phyloP scores from a whole-genome alignment of 2,888 invertebrate genomes.

The Didymodactylos carnosus region DNA sequence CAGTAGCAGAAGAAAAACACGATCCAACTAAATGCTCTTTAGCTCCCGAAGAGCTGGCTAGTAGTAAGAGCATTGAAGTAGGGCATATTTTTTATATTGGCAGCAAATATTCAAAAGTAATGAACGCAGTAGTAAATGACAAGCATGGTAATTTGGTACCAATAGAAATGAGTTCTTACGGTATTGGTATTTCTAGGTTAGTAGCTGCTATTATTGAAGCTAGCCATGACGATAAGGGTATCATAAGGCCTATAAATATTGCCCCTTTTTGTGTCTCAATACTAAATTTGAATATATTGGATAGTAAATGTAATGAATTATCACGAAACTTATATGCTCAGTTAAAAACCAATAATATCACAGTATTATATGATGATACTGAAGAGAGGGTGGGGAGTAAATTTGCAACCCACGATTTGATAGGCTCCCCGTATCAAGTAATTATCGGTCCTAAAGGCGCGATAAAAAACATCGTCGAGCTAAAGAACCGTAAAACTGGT shows the following conservation, averaged over 20 bases:
- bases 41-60: not conserved
- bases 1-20: not conserved
- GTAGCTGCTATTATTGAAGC: not conserved
- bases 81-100: not conserved
- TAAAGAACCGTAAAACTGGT: not conserved
- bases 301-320: too few species aligned
- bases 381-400: not conserved
- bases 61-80: not conserved
- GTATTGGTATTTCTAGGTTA: constrained; percentile 1
- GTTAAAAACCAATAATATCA: not conserved
- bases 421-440: not conserved
- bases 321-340: too few species aligned
- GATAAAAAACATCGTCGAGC: not conserved
- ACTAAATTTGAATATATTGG: not conserved
- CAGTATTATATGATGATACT: not conserved
- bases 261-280: not conserved
- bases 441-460: not conserved
- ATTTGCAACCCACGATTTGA: not conserved
- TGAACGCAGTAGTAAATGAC: not conserved
- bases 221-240: not conserved
- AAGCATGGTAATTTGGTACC: not conserved
- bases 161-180: not conserved
- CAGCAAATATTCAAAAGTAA: not conserved
- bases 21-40: not conserved
- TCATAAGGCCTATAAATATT: not conserved